Evolutionary conservation across 2,113 vertebrate species (phyloP).

Genomic region (Columba janthina): DNA sequence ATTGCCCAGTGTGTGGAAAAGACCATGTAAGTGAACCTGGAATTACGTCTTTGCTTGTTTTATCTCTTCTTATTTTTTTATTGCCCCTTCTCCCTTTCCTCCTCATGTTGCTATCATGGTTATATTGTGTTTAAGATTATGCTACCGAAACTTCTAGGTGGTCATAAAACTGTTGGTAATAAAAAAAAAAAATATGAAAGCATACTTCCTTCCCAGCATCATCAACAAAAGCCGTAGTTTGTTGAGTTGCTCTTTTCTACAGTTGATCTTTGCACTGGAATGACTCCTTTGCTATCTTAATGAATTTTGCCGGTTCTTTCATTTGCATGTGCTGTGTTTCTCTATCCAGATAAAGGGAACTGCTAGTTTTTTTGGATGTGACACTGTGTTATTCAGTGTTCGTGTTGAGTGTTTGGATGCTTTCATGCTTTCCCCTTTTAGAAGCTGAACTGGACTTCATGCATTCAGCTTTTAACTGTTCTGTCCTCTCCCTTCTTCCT

Average conservation of each 20-base stretch:
- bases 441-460: background rate
- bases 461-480: background rate
- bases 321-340: background rate
- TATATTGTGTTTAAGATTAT: background rate
- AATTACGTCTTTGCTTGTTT: background rate
- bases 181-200: background rate
- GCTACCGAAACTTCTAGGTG: background rate
- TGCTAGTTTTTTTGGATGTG: background rate
- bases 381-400: background rate
- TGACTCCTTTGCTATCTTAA: background rate
- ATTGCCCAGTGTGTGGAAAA: background rate
- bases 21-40: background rate
- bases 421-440: background rate
- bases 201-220: fast-evolving
- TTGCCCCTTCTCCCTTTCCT: background rate
- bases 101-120: background rate
- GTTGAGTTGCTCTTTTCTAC: background rate
- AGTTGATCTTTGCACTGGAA: background rate
- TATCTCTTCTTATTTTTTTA: background rate
- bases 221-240: background rate
- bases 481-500: background rate
- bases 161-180: background rate
- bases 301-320: background rate
- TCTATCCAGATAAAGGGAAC: background rate
- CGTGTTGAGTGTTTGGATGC: background rate